A percentile compares a stretch with the other conserved stretches of the same genome.
phyloP scores from a whole-genome alignment of 2,888 invertebrate species.

The Magallana nippona region DNA sequence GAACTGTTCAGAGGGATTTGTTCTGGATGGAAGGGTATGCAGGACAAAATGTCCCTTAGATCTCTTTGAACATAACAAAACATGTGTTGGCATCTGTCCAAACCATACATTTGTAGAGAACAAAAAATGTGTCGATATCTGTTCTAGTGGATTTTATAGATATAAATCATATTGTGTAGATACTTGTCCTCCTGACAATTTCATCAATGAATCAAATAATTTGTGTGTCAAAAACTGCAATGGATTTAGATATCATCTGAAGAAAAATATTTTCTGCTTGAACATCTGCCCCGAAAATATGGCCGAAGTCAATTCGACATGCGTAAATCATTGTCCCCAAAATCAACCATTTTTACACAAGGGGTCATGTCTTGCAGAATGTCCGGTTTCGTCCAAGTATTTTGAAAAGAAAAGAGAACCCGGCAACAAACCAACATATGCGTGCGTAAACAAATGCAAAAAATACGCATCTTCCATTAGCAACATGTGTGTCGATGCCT shows the following conservation, averaged over 20 bases:
- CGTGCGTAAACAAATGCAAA: neutral
- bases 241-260: neutral
- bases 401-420: neutral
- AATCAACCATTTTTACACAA: neutral
- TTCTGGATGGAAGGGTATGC: neutral
- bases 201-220: neutral
- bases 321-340: neutral
- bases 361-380: neutral
- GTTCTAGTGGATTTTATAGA: neutral
- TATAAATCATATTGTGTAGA: neutral
- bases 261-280: neutral
- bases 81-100: neutral
- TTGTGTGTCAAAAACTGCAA: neutral
- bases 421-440: neutral
- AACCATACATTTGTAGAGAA: neutral
- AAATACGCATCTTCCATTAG: neutral
- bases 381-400: neutral
- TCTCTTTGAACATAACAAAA: neutral
- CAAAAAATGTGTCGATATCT: neutral
- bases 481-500: neutral
- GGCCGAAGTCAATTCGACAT: neutral
- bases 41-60: neutral
- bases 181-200: neutral
- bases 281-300: neutral
- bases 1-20: neutral